A percentile compares a stretch with the other conserved stretches of the same genome.
phyloP scores from a whole-genome alignment of 2,888 invertebrate genomes.

The Drosophila tripunctata region DNA sequence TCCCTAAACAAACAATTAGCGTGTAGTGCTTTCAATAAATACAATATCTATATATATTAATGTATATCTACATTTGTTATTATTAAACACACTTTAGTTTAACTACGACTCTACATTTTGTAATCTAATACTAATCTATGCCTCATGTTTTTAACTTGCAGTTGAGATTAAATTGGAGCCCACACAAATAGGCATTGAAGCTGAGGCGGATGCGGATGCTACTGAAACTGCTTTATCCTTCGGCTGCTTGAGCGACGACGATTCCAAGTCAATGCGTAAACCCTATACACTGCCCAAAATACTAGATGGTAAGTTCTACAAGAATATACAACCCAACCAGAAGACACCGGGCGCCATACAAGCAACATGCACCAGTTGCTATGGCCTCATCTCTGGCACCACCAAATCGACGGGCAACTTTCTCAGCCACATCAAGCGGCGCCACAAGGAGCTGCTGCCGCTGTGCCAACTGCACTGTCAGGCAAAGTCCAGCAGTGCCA shows the following conservation, averaged over 20 bases:
- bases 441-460: constrained; percentile 76
- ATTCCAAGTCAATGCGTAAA: constrained; percentile 59
- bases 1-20: constrained; percentile 6
- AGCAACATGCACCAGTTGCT: constrained; percentile 81
- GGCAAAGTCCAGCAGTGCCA: constrained; percentile 59
- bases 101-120: too few species aligned
- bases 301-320: constrained; percentile 81
- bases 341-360: constrained; percentile 82
- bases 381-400: constrained; percentile 79
- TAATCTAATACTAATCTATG: too few species aligned
- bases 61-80: constrained; percentile 18
- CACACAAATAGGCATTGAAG: too few species aligned
- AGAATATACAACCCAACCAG: constrained; percentile 79
- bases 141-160: constrained; percentile 42
- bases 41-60: constrained; percentile 33
- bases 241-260: constrained; percentile 59
- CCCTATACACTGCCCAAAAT: constrained; percentile 78
- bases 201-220: constrained; percentile 23
- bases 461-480: constrained; percentile 79
- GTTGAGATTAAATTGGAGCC: constrained; percentile 62
- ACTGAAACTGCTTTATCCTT: constrained; percentile 27
- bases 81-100: constrained; percentile 17
- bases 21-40: constrained; percentile 49
- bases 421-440: constrained; percentile 80
- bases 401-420: constrained; percentile 82